A percentile compares a stretch with the other conserved stretches of the same genome.
Evolutionary conservation across 2,113 vertebrate species (phyloP).

Genomic region (Bubo blakistoni): DNA sequence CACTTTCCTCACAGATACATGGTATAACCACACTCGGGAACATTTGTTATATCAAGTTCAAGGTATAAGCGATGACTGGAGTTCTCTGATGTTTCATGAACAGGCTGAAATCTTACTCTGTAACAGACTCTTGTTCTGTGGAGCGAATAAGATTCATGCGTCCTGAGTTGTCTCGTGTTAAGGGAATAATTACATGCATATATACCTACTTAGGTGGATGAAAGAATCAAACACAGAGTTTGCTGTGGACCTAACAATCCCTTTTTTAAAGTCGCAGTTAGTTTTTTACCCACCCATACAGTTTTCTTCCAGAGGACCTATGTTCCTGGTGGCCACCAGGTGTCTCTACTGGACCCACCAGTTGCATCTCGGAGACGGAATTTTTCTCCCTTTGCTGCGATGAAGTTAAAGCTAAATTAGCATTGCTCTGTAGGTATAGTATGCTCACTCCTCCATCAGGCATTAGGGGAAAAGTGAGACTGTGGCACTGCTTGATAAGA

Average conservation of each 20-base stretch:
- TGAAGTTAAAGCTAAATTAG: background rate
- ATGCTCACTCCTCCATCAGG: background rate
- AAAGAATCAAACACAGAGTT: background rate
- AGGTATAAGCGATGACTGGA: background rate
- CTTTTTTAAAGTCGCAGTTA: background rate
- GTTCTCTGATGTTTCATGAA: background rate
- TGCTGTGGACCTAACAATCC: background rate
- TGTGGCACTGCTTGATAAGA: background rate
- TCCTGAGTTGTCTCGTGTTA: background rate
- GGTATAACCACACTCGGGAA: background rate
- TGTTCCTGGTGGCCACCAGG: slow-evolving; percentile 56
- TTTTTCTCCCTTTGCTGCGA: background rate
- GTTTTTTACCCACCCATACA: background rate
- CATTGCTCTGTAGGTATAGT: background rate
- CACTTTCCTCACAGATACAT: background rate
- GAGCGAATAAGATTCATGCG: background rate
- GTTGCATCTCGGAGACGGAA: background rate
- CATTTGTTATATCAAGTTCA: background rate
- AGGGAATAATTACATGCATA: background rate
- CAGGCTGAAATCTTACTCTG: background rate
- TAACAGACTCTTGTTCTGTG: background rate
- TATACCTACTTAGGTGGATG: background rate
- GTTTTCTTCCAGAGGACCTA: background rate
- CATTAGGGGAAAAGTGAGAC: background rate
- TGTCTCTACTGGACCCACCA: slow-evolving; percentile 46